Conservation (phyloP, 2,113 vertebrate species). For the Crotalus tigris region DNA sequence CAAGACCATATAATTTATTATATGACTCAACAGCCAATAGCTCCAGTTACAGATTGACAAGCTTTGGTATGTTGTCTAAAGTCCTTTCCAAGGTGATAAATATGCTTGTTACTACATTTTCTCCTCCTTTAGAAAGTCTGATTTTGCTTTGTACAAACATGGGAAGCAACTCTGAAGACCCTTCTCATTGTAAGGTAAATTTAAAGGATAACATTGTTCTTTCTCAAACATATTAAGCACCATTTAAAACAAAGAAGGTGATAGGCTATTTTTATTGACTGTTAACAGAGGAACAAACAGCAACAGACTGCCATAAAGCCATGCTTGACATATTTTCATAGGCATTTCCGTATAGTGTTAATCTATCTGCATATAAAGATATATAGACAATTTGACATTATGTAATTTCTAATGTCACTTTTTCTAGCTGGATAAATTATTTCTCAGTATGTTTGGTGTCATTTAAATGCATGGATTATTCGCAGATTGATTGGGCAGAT, state of each 20-base stretch:
- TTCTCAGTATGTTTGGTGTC: background rate
- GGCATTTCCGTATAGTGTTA: background rate
- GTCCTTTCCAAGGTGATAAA: slow-evolving; percentile 61
- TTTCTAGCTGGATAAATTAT: background rate
- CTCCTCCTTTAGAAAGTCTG: background rate
- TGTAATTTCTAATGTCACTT: background rate
- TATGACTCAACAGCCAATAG: slow-evolving; percentile 52
- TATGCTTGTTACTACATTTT: background rate
- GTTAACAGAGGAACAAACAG: background rate
- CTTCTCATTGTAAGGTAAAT: slow-evolving; percentile 57
- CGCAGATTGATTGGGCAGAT: background rate
- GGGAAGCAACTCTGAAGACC: slow-evolving; percentile 46
- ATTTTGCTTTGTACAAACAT: slow-evolving; percentile 18
- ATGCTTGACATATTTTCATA: background rate
- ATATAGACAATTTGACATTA: background rate
- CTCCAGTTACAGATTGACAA: slow-evolving; percentile 6
- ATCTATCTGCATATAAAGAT: background rate
- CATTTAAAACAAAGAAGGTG: background rate
- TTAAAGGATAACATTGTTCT: background rate
- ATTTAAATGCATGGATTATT: background rate
- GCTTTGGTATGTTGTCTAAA: slow-evolving; percentile 52
- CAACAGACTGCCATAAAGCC: background rate
- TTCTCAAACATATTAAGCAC: background rate
- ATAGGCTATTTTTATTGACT: background rate
- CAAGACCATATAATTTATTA: slow-evolving; percentile 34